Evolutionary conservation across 2,888 invertebrate genomes (phyloP).

Genomic region (Andrena hattorfiana): DNA sequence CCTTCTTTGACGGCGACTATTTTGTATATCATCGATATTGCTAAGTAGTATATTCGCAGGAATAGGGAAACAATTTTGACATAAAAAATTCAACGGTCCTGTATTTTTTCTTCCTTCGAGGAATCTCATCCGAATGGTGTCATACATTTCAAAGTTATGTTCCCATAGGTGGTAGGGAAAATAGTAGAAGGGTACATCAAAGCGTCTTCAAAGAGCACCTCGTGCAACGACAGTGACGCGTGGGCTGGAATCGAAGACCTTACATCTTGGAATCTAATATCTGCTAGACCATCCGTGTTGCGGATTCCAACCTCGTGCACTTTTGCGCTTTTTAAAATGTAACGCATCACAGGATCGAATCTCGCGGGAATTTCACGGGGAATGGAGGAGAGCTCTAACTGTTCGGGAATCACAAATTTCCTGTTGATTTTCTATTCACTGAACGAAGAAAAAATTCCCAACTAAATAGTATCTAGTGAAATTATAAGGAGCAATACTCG

Average conservation of each 20-base stretch:
- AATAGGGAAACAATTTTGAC: too few relatives aligned
- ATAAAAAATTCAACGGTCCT: too few relatives aligned
- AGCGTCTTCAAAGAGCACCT: neutral
- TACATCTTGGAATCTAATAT: neutral
- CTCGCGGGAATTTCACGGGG: neutral
- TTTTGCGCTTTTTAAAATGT: conserved; percentile 9
- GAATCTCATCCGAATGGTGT: neutral
- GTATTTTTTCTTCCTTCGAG: neutral
- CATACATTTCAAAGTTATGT: neutral
- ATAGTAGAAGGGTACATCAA: neutral
- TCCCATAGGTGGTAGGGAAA: neutral
- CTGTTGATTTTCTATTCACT: neutral
- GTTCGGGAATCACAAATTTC: conserved; percentile 3
- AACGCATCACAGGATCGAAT: conserved; percentile 8
- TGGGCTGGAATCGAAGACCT: neutral
- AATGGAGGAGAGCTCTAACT: neutral
- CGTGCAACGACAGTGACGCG: neutral
- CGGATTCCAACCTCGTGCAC: neutral
- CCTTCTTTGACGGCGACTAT: neutral
- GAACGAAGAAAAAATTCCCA: neutral
- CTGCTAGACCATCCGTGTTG: neutral
- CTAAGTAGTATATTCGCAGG: too few relatives aligned
- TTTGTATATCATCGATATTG: too few relatives aligned
- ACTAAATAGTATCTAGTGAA: too few relatives aligned
- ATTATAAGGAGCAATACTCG: too few relatives aligned